Evolutionary conservation across 2,797 vertebrate genomes (phyloP).

Genomic region (Sarcoramphus papa): DNA sequence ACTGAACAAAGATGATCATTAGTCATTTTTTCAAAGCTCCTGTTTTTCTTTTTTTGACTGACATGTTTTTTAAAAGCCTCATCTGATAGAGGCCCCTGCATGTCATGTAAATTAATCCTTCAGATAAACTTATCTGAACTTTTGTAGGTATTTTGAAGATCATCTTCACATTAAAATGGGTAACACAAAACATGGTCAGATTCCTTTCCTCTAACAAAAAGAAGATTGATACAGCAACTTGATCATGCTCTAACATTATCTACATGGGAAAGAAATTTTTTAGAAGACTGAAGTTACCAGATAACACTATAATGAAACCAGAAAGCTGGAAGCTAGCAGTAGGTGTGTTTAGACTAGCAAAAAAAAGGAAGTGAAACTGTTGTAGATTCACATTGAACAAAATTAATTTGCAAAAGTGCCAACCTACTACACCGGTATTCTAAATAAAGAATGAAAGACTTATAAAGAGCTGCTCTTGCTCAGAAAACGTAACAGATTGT

Average conservation of each 20-base stretch:
- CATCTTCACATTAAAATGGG: background rate
- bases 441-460: background rate
- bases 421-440: background rate
- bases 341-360: background rate
- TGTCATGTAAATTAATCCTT: background rate
- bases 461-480: background rate
- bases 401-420: background rate
- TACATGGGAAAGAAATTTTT: background rate
- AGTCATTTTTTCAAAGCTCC: background rate
- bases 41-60: background rate
- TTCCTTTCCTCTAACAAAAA: background rate
- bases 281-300: background rate
- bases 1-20: background rate
- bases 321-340: background rate
- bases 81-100: background rate
- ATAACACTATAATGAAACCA: background rate
- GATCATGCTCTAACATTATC: background rate
- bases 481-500: background rate
- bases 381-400: background rate
- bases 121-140: background rate
- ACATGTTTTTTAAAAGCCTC: background rate
- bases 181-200: background rate
- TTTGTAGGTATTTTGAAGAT: background rate
- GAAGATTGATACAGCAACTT: background rate
- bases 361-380: background rate